phyloP scores from a whole-genome alignment of 2,888 invertebrate species.

The Pantelozetes paolii region DNA sequence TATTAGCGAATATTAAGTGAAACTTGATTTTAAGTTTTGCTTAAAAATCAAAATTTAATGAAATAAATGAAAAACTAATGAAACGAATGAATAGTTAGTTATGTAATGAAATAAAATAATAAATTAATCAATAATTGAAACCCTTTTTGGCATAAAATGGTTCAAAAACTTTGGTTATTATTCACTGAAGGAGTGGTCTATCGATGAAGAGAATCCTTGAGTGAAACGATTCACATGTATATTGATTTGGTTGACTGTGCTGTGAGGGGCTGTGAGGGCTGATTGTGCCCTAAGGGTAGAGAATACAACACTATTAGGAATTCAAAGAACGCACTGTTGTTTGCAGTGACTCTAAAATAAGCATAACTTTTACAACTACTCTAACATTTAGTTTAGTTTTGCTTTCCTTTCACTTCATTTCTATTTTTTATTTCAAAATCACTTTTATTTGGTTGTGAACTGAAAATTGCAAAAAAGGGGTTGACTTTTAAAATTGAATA shows the following conservation, averaged over 20 bases:
- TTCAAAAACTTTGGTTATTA: not conserved
- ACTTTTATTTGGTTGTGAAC: not conserved
- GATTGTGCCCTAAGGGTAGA: not conserved
- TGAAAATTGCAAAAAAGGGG: not conserved
- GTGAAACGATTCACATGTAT: not conserved
- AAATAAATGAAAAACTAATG: not conserved
- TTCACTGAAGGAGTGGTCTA: constrained; percentile 4
- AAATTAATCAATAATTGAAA: not conserved
- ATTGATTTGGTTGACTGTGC: not conserved
- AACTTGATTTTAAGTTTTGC: not conserved
- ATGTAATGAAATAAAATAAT: not conserved
- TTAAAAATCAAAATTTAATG: not conserved
- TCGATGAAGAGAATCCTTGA: constrained; percentile 11
- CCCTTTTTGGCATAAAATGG: not conserved
- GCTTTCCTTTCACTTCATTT: not conserved
- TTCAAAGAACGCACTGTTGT: not conserved
- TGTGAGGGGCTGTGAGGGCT: not conserved
- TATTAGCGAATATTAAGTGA: not conserved
- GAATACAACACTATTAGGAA: constrained; percentile 21
- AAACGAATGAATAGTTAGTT: not conserved
- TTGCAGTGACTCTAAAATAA: constrained; percentile 6
- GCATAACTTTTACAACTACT: not conserved
- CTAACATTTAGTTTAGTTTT: not conserved
- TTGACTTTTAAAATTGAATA: constrained; percentile 15
- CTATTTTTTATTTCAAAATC: not conserved